Evolutionary conservation across 1,140 invertebrate species (phyloP).

Genomic region (Trachymyrmex septentrionalis): DNA sequence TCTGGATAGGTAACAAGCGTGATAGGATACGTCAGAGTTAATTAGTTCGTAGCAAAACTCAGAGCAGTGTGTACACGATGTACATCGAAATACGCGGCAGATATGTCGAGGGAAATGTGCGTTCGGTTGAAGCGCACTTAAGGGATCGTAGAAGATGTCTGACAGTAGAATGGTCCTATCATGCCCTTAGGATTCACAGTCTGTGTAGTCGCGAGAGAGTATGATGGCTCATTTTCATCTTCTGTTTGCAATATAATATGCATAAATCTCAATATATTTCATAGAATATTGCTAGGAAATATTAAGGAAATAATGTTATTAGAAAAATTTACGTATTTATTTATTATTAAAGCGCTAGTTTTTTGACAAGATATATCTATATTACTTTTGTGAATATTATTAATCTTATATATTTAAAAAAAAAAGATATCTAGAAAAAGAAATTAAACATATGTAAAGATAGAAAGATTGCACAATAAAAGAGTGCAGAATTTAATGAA

Average conservation of each 20-base stretch:
- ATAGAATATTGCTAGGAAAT: neutral
- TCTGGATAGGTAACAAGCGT: slow-evolving; percentile 12
- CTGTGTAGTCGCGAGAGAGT: neutral
- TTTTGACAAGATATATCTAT: too few relatives aligned
- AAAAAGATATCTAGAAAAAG: neutral
- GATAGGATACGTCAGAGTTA: slow-evolving; percentile 56
- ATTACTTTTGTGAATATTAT: neutral
- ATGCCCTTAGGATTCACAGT: slow-evolving; percentile 1
- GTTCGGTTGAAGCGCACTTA: slow-evolving; percentile 10
- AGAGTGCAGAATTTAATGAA: neutral
- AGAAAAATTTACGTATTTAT: neutral
- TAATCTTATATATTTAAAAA: neutral
- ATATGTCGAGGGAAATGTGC: slow-evolving; percentile 27
- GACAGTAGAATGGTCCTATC: slow-evolving; percentile 11
- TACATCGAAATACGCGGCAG: slow-evolving; percentile 9
- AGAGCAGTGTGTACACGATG: neutral
- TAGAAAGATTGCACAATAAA: neutral
- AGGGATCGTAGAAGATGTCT: slow-evolving; percentile 27
- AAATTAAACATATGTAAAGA: neutral
- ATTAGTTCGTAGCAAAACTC: slow-evolving; percentile 60
- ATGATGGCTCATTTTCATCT: slow-evolving; percentile 11
- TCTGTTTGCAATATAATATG: neutral
- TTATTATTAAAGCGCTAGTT: neutral
- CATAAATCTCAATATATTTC: neutral
- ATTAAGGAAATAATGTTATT: neutral